Evolutionary conservation across 2,113 vertebrate genomes (phyloP).

Genomic region (Dipodomys spectabilis): DNA sequence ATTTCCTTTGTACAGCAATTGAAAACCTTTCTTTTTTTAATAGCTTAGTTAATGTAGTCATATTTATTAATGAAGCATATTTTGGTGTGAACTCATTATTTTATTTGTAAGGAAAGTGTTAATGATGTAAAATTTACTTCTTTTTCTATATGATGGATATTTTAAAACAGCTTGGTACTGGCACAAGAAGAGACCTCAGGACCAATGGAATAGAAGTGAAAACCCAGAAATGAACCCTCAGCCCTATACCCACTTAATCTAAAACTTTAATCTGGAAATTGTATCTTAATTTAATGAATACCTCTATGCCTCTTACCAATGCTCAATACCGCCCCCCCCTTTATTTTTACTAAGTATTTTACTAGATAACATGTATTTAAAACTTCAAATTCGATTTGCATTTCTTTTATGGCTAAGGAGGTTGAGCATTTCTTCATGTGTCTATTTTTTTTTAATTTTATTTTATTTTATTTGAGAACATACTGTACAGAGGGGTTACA

Average conservation of each 20-base stretch:
- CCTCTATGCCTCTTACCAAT: neutral
- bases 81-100: neutral
- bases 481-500: too few relatives aligned
- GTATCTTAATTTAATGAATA: neutral
- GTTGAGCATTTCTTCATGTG: too few relatives aligned
- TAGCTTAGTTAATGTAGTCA: neutral
- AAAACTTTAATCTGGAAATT: neutral
- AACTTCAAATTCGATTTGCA: too few relatives aligned
- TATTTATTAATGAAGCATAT: neutral
- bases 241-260: neutral
- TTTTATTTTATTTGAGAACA: too few relatives aligned
- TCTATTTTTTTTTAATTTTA: too few relatives aligned
- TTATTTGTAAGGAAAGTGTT: neutral
- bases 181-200: too few relatives aligned
- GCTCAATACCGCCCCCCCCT: neutral
- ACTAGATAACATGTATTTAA: neutral
- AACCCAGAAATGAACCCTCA: too few relatives aligned
- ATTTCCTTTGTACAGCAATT: neutral
- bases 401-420: too few relatives aligned
- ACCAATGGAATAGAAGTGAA: too few relatives aligned
- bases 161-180: neutral
- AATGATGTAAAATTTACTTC: neutral
- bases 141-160: neutral
- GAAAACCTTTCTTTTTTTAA: neutral
- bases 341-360: neutral